These are phyloP conservation scores for Isurus oxyrinchus DNA, from an alignment of 2,113 vertebrate species.

Conservation along the genomic window DNA sequence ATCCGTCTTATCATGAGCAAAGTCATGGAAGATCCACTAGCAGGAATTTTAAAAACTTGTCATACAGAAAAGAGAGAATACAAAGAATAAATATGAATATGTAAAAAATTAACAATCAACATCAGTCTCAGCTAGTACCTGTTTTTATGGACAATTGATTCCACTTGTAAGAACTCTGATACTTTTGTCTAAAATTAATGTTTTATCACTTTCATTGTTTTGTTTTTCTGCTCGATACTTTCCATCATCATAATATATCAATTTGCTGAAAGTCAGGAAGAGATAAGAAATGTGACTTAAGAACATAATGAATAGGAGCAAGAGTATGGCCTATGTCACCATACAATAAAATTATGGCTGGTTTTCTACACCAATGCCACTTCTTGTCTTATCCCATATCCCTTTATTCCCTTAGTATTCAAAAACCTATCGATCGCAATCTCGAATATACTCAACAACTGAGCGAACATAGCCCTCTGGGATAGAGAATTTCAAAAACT, in stretches of 20 bases:
- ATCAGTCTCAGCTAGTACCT: background rate
- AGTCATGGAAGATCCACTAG: background rate
- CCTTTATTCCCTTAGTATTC: too few species aligned
- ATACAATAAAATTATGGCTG: too few species aligned
- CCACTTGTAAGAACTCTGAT: background rate
- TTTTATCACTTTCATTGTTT: background rate
- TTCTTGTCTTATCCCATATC: too few species aligned
- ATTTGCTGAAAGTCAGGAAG: background rate
- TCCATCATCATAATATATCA: background rate
- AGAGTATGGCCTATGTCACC: too few species aligned
- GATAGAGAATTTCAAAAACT: too few species aligned
- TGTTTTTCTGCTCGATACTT: background rate
- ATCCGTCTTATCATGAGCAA: background rate
- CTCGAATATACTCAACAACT: too few species aligned
- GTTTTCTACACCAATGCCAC: too few species aligned
- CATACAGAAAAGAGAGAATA: background rate
- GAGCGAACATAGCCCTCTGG: too few species aligned
- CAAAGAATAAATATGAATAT: background rate
- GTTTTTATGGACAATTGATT: background rate
- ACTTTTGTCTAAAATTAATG: background rate
- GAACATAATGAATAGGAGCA: too few species aligned
- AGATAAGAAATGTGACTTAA: background rate
- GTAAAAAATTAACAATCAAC: background rate
- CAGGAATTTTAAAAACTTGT: background rate
- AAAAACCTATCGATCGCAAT: too few species aligned